Percentiles rank a stretch among this genome's conserved stretches.
Conservation (phyloP, 1,140 invertebrate species). For the Lasaia peninsularis region DNA sequence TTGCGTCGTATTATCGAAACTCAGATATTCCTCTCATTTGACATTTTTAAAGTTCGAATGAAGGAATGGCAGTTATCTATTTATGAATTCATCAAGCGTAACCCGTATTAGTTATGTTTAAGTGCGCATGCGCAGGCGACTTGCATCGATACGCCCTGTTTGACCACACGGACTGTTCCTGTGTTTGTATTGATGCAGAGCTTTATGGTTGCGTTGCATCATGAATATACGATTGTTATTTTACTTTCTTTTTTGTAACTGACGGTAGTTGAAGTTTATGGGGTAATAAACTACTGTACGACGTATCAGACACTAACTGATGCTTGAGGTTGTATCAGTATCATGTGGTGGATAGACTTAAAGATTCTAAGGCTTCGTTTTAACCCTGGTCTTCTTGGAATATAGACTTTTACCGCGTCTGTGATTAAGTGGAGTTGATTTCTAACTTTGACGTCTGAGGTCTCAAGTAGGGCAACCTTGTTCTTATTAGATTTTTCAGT, state of each 20-base stretch:
- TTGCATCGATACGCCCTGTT: slow-evolving; percentile 10
- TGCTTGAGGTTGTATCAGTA: too few species aligned
- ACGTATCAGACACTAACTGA: too few species aligned
- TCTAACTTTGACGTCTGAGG: too few species aligned
- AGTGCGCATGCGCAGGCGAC: slow-evolving; percentile 9
- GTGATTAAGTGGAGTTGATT: too few species aligned
- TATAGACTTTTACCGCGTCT: too few species aligned
- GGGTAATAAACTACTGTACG: slow-evolving; percentile 4
- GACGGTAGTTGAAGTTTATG: slow-evolving; percentile 8
- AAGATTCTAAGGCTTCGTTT: too few species aligned
- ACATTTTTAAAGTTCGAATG: background rate
- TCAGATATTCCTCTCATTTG: too few species aligned
- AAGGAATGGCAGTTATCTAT: slow-evolving; percentile 6
- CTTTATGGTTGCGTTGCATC: slow-evolving; percentile 12
- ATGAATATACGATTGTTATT: slow-evolving; percentile 7
- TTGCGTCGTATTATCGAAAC: too few species aligned
- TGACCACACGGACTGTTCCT: slow-evolving; percentile 19
- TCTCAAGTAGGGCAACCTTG: too few species aligned
- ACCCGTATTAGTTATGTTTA: slow-evolving; percentile 24
- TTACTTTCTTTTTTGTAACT: slow-evolving; percentile 5
- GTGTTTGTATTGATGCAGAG: slow-evolving; percentile 14
- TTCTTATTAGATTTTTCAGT: too few species aligned
- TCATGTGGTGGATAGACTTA: too few species aligned
- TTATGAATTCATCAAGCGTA: slow-evolving; percentile 12
- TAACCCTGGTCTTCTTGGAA: too few species aligned